These are phyloP conservation scores for Cantharis nigra DNA, from an alignment of 2,888 invertebrate species.

Conservation along the genomic window DNA sequence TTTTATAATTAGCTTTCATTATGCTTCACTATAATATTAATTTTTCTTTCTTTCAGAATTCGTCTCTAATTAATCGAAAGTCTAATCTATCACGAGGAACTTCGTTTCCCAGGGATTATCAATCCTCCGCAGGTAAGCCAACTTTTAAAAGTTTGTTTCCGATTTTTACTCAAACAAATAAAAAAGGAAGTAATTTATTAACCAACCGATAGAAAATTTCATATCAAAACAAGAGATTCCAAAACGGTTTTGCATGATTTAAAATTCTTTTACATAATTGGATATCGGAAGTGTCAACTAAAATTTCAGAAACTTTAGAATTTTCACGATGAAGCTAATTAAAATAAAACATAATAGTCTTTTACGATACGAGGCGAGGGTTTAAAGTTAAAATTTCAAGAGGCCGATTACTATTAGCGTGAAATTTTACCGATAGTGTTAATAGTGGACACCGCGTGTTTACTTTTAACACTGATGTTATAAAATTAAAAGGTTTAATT, in stretches of 20 bases:
- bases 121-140: constrained; percentile 34
- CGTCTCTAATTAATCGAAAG: constrained; percentile 22
- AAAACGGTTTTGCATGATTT: background rate
- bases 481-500: no score
- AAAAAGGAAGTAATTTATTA: background rate
- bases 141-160: background rate
- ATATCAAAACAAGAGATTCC: background rate
- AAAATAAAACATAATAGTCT: no score
- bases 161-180: background rate
- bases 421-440: no score
- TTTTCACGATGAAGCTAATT: no score
- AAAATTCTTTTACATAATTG: background rate
- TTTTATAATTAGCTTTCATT: background rate
- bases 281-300: background rate
- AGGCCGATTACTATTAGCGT: no score
- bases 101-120: constrained; percentile 30
- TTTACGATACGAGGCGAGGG: no score
- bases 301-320: no score
- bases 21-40: background rate
- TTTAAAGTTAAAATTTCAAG: no score
- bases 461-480: no score
- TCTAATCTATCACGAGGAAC: constrained; percentile 26
- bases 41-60: constrained; percentile 29
- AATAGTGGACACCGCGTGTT: no score
- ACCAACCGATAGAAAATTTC: background rate